Base-by-base conservation (phyloP, 2,113 vertebrate genomes). In the Chamaea fasciata region DNA sequence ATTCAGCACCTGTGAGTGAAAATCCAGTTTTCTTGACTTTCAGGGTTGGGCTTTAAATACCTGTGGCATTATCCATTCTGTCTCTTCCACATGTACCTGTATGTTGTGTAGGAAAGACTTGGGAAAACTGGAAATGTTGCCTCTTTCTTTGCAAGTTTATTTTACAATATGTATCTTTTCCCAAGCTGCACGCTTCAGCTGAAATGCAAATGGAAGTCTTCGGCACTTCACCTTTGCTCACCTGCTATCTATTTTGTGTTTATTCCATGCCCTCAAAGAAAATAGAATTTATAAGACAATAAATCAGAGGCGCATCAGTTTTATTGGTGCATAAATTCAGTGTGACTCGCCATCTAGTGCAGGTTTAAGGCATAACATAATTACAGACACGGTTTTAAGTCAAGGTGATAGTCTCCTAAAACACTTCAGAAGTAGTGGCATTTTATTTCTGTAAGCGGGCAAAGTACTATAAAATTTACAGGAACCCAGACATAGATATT, bases 301-400 rank as follows among this genome's bases (percentile, higher is more conserved):
- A 70, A 62, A 57, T 81, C 33, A 56, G 41, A 59, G 30, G 35
- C 49, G 71, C 13, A 10, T 65, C 30, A 11, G n/a, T 57, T 87
- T 86, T 89, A 59, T 28, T 42, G 46, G 39, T 74, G n/a, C 3
- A 2, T 57, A 73, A 77, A 16, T 81, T 82, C 77, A 91, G 79
- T 42, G 67, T 79, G 50, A 94, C 77, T 90, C 50, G 69, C 94
- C 95, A 95, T 84, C 93, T 95, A 90, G 96, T 80, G 94, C 63
- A 23, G n/a, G 35, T 85, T 89, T 83, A 44, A 86, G 59, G 73
- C 37, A 94, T n/a, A 77, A 39, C 93, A 60, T 60, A 69, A 81
- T 90, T 83, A 75, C 17, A 76, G 77, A 53, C 8, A 26, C 6
- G 0, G 1, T 41, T 69, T 78, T 42, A 84, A 93, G 84, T 78